These are phyloP conservation scores for Cyprinodon brontotheroides DNA, from an alignment of 2,113 vertebrate species.

Conservation along the genomic window DNA sequence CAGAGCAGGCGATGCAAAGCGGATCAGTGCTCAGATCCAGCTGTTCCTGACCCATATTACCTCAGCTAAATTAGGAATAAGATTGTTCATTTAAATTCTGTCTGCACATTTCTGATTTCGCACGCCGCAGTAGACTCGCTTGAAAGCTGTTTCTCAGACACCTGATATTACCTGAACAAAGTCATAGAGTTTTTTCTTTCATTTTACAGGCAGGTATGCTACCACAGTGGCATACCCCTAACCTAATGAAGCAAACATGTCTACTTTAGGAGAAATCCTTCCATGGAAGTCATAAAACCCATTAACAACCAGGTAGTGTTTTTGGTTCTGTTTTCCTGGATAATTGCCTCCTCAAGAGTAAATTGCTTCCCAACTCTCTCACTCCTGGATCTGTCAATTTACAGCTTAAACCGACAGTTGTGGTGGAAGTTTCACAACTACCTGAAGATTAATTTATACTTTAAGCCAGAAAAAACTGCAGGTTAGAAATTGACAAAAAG, in stretches of 20 bases:
- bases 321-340: not conserved
- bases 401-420: not conserved
- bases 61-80: constrained; percentile 38
- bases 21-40: constrained; percentile 42
- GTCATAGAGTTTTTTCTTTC: not conserved
- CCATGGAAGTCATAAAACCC: not conserved
- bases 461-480: constrained; percentile 6
- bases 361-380: not conserved
- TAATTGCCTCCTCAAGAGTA: not conserved
- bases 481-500: not conserved
- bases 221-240: constrained; percentile 15
- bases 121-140: constrained; percentile 15
- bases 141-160: constrained; percentile 12
- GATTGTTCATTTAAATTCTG: constrained; percentile 45
- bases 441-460: not conserved
- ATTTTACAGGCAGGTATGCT: not conserved
- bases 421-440: not conserved
- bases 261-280: not conserved
- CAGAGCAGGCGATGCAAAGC: constrained; percentile 30
- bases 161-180: constrained; percentile 1
- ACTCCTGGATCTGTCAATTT: not conserved
- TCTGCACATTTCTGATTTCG: constrained; percentile 28
- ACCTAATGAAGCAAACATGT: not conserved
- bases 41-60: constrained; percentile 56
- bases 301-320: constrained; percentile 4